These are phyloP conservation scores for Nemoura dubitans DNA, from an alignment of 2,888 invertebrate genomes.

Conservation along the genomic window DNA sequence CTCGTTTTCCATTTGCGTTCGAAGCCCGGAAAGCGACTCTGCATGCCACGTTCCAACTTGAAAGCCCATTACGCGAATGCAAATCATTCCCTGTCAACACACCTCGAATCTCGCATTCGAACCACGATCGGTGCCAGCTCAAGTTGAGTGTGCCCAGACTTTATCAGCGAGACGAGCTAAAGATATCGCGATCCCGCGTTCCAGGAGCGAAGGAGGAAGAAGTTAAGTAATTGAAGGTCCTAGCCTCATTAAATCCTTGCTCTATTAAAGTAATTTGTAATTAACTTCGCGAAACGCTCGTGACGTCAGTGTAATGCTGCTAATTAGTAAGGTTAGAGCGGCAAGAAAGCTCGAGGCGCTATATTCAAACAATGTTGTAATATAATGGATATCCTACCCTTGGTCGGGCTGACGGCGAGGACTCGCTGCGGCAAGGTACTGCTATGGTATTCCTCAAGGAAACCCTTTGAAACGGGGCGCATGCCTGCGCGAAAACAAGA, in stretches of 20 bases:
- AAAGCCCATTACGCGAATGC: not conserved
- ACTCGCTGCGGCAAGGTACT: not conserved
- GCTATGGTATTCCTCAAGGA: constrained; percentile 36
- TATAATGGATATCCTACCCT: constrained; percentile 40
- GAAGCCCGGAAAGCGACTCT: no score
- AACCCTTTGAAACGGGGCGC: constrained; percentile 28
- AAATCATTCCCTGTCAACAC: not conserved
- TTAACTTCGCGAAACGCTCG: constrained; percentile 54
- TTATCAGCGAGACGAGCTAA: constrained; percentile 10
- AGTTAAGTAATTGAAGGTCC: constrained; percentile 53
- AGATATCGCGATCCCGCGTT: not conserved
- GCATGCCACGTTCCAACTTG: constrained; percentile 32
- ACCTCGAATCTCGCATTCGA: constrained; percentile 1
- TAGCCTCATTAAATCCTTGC: constrained; percentile 57
- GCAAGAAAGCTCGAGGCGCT: constrained; percentile 40
- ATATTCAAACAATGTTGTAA: constrained; percentile 45
- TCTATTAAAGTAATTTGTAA: constrained; percentile 58
- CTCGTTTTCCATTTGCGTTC: no score
- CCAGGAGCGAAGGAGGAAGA: constrained; percentile 46
- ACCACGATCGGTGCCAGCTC: not conserved
- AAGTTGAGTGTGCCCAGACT: constrained; percentile 16
- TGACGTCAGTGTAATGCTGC: constrained; percentile 52
- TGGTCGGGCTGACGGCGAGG: not conserved
- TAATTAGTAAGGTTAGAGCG: constrained; percentile 50
- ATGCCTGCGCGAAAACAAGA: constrained; percentile 32